Base-by-base conservation (phyloP, 2,113 vertebrate genomes). In the Natator depressus region DNA sequence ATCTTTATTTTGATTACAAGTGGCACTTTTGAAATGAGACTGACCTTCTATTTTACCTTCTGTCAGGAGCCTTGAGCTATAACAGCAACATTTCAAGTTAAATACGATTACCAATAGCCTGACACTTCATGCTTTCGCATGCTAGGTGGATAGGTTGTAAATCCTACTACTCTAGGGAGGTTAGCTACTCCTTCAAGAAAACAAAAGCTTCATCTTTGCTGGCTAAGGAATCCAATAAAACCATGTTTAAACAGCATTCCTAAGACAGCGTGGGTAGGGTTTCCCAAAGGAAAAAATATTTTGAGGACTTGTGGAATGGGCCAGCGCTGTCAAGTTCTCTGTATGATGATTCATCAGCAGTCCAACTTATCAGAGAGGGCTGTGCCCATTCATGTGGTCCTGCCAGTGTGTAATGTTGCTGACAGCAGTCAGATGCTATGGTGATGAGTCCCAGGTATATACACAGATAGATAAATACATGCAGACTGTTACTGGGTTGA, bases 1-100 rank as follows among this genome's bases (percentile, higher is more conserved):
- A 91, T 93, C 90, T 91, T 76, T 76, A 94, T 96, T 97, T 94
- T 96, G 24, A 95, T 95, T 95, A 82, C 75, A 93, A 94, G 76
- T 85, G 93, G 38, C 93, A 87, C 85, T 93, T 93, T 10, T 95
- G 90, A 95, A 97, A 96, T 97, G 75, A 94, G 79, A 57, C 55
- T 94, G 95, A 93, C 94, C 96, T 97, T 96, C 87, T 94, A 49
- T 92, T 97, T 95, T 89, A 91, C 90, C 88, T 96, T 94, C 93
- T 96, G 84, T 94, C 57, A 76, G 80, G 35, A 95, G 75, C 85
- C 89, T 93, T 96, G 94, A 95, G 87, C 76, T 95, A 55, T 85
- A 96, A 84, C 82, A 94, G 85, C 93, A 96, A 82, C 83, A 84
- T 93, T 97, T 93, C 88, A 87, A 93, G 85, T 85, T 93, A 81